Conservation (phyloP, 1,140 invertebrate genomes). For the Caerostris darwini region DNA sequence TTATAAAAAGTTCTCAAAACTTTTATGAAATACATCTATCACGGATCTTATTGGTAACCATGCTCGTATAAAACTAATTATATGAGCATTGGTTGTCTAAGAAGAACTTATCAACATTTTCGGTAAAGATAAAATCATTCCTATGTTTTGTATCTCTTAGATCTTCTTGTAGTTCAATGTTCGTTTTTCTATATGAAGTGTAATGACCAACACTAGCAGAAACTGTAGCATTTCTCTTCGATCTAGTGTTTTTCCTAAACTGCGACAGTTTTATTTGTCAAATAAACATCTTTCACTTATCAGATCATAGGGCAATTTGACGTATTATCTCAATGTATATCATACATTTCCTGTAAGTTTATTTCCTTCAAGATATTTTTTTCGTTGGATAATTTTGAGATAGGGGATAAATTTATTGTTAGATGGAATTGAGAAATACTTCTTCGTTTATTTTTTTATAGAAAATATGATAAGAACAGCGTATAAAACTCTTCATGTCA, state of each 20-base stretch:
- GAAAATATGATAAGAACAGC: background rate
- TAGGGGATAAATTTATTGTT: background rate
- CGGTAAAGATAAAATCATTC: background rate
- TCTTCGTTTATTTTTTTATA: background rate
- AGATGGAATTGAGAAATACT: background rate
- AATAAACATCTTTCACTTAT: background rate
- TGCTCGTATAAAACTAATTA: background rate
- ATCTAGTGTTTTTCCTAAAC: background rate
- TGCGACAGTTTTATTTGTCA: background rate
- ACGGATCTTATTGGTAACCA: background rate
- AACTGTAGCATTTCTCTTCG: background rate
- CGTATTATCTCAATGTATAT: background rate
- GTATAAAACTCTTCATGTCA: background rate
- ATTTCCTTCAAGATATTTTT: background rate
- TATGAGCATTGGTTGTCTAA: background rate
- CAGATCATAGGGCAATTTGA: background rate
- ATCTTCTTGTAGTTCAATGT: background rate
- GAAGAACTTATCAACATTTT: background rate
- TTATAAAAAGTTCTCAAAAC: background rate
- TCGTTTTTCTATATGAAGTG: background rate
- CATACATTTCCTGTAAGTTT: background rate
- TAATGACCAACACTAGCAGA: background rate
- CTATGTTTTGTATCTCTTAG: background rate
- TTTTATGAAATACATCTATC: background rate
- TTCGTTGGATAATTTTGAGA: background rate